Conservation (phyloP, 1,140 invertebrate genomes). For the Trichonephila clavata region DNA sequence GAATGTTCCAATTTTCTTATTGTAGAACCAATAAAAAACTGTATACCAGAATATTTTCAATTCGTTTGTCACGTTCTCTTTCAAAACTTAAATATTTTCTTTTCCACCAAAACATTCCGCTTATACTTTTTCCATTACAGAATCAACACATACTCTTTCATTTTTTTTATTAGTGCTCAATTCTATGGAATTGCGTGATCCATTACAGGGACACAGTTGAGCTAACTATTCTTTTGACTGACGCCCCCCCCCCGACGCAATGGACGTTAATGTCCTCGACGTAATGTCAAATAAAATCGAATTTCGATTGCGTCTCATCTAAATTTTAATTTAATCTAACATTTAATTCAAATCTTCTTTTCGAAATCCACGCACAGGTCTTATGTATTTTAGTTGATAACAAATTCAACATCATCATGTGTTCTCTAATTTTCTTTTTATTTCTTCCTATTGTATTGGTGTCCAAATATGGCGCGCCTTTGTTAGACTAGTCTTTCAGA, state of each 20-base stretch:
- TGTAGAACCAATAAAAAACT: background rate
- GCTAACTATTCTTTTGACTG: background rate
- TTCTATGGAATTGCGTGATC: constrained; percentile 2
- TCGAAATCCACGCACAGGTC: background rate
- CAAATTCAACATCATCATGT: background rate
- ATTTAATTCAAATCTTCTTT: background rate
- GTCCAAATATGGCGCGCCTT: constrained; percentile 54
- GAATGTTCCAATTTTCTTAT: no score
- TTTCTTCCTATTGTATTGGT: background rate
- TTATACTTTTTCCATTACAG: background rate
- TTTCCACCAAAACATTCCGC: background rate
- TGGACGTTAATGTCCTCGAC: background rate
- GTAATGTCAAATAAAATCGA: background rate
- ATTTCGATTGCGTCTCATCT: background rate
- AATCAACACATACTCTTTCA: background rate
- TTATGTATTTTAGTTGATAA: background rate
- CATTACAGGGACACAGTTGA: background rate
- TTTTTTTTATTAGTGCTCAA: constrained; percentile 12
- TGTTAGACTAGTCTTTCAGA: background rate
- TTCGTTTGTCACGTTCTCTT: background rate
- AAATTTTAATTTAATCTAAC: background rate
- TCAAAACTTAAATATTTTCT: background rate
- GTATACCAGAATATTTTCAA: background rate
- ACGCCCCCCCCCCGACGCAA: constrained; percentile 19
- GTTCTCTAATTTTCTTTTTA: background rate